These are phyloP conservation scores for Pheosia tremula DNA, from an alignment of 2,888 invertebrate species.

Conservation along the genomic window DNA sequence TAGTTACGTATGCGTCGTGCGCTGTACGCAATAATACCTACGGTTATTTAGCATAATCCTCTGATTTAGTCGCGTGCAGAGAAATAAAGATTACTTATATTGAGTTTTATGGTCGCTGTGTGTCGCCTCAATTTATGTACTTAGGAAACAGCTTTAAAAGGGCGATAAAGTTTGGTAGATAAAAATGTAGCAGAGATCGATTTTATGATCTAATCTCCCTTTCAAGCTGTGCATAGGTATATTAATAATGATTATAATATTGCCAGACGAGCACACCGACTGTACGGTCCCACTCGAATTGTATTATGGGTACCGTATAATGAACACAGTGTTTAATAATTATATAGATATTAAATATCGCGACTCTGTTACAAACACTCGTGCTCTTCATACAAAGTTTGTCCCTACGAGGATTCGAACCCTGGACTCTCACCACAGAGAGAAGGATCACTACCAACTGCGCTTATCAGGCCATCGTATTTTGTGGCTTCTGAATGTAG, in stretches of 20 bases:
- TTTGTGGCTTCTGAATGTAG: too few species aligned
- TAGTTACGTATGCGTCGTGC: conserved; percentile 63
- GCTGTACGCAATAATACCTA: conserved; percentile 65
- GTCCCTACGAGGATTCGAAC: neutral
- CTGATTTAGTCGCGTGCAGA: conserved; percentile 48
- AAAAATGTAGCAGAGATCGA: conserved; percentile 37
- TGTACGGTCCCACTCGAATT: too few species aligned
- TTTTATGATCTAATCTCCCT: conserved; percentile 27
- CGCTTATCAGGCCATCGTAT: too few species aligned
- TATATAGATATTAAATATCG: too few species aligned
- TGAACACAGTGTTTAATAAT: too few species aligned
- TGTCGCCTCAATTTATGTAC: conserved; percentile 41
- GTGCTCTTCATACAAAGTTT: neutral
- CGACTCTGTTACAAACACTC: neutral
- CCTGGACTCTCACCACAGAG: too few species aligned
- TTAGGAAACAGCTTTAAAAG: conserved; percentile 43
- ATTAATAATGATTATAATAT: too few species aligned
- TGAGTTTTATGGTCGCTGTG: conserved; percentile 42
- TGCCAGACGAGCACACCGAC: too few species aligned
- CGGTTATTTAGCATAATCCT: conserved; percentile 78
- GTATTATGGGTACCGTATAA: too few species aligned
- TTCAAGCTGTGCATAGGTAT: neutral
- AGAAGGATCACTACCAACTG: too few species aligned
- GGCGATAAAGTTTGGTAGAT: conserved; percentile 35
- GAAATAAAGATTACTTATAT: conserved; percentile 55